Conservation (phyloP, 2,888 invertebrate species). For the Dryobotodes eremita region DNA sequence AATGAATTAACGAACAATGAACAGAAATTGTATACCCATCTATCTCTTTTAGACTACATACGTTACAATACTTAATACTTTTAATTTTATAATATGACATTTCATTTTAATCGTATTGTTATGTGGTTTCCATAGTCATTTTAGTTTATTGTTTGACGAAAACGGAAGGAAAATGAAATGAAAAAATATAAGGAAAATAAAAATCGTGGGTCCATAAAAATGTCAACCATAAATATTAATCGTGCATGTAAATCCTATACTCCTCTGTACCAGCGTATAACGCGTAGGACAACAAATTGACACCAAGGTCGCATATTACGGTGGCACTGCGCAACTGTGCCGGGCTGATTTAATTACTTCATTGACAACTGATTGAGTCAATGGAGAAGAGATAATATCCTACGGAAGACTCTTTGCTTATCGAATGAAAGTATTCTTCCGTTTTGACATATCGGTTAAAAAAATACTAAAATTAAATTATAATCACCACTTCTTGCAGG, state of each 20-base stretch:
- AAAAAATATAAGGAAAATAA: not conserved
- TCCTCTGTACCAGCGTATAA: not conserved
- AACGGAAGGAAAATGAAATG: too few relatives aligned
- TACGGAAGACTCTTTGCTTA: not conserved
- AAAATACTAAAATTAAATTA: too few relatives aligned
- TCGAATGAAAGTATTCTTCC: not conserved
- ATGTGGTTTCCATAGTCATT: too few relatives aligned
- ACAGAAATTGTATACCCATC: too few relatives aligned
- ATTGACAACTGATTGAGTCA: constrained; percentile 39
- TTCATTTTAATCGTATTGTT: too few relatives aligned
- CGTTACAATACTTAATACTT: too few relatives aligned
- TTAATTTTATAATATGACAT: too few relatives aligned
- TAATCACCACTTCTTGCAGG: not conserved
- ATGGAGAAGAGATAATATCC: not conserved
- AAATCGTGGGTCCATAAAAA: not conserved
- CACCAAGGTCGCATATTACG: constrained; percentile 31
- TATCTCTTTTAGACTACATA: too few relatives aligned
- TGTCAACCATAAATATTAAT: not conserved
- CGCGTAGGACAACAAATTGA: constrained; percentile 31
- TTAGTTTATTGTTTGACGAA: too few relatives aligned
- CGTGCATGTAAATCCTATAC: constrained; percentile 1
- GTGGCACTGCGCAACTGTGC: constrained; percentile 27
- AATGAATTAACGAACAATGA: too few relatives aligned
- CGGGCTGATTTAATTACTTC: constrained; percentile 38
- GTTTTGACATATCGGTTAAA: not conserved